Base-by-base conservation (phyloP, 2,797 vertebrate genomes). In the Siniperca obscura region DNA sequence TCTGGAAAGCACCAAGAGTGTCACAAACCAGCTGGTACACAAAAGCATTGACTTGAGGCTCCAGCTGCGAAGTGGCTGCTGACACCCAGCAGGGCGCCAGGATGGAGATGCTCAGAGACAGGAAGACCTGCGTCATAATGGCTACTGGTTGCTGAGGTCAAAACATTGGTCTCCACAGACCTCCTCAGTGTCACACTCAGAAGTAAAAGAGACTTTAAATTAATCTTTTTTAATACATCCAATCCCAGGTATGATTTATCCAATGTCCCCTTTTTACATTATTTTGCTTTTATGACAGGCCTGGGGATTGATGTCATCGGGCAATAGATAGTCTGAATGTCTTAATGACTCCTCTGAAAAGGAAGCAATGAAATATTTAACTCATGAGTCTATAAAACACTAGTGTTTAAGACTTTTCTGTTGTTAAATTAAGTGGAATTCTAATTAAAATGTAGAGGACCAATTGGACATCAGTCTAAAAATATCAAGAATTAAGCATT, bases 341-440 rank as follows among this genome's bases (percentile, higher is more conserved):
- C 72, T 74, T 76, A 67, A 87, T 83, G 79, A 80, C 40, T 73
- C 70, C 62, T 76, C 34, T 79, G 71, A 76, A 83, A 70, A 78
- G 9, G 64, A 85, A 66, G 72, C 70, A 56, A 77, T 90, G 34
- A 84, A 87, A 82, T 70, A 50, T 74, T 60, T 62, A 79, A 74
- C 69, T 67, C n/a, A 48, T 2, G 36, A 76, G 74, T 81, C 69
- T 70, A 80, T 89, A 81, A 89, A 88, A 79, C 7, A 74, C 25
- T 14, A 27, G 14, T 50, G 56, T 81, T 65, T 67, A 70, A 78
- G 67, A 62, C 46, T 68, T 64, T 70, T 64, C 72, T 76, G 72
- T 57, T 71, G 53, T 82, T 74, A 81, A 86, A 74, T 67, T 27
- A 78, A 78, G 65, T 81, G 30, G 34, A 84, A 67, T 75, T 72